These are phyloP conservation scores for Orthonevra nobilis DNA, from an alignment of 2,888 invertebrate species.

Conservation along the genomic window DNA sequence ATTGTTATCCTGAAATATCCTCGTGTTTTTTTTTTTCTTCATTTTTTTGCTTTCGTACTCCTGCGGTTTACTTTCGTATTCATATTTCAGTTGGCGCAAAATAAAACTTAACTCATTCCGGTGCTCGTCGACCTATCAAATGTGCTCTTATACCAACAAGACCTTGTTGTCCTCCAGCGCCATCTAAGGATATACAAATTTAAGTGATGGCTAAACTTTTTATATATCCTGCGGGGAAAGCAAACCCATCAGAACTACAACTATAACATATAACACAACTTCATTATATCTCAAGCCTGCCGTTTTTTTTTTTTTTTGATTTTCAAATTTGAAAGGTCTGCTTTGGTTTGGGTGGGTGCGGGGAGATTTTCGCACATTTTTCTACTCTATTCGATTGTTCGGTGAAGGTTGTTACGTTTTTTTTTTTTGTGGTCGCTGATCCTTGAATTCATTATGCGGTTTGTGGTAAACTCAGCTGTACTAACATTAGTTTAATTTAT, in stretches of 20 bases:
- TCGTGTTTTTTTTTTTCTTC: conserved; percentile 10
- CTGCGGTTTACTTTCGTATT: neutral
- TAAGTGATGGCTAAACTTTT: too few relatives aligned
- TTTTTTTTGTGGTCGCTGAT: neutral
- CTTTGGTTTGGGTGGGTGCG: neutral
- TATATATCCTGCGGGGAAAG: too few relatives aligned
- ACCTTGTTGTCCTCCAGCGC: conserved; percentile 11
- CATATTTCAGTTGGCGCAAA: neutral
- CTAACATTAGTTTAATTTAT: conserved; percentile 49
- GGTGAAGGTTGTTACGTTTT: neutral
- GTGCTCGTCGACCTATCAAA: conserved; percentile 22
- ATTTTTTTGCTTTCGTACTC: neutral
- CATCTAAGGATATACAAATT: conserved; percentile 8
- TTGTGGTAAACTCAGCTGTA: conserved; percentile 38
- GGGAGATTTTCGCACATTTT: neutral
- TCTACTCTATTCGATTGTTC: neutral
- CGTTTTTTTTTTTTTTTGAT: too few relatives aligned
- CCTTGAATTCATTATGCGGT: conserved; percentile 11
- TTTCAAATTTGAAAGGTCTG: conserved; percentile 23
- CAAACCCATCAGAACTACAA: too few relatives aligned
- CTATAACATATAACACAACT: too few relatives aligned
- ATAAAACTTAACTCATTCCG: neutral
- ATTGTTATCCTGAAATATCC: conserved; percentile 56
- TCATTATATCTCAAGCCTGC: too few relatives aligned
- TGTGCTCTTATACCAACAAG: too few relatives aligned